Conservation (phyloP, 2,113 vertebrate genomes). For the Petrocephalus zakoni region DNA sequence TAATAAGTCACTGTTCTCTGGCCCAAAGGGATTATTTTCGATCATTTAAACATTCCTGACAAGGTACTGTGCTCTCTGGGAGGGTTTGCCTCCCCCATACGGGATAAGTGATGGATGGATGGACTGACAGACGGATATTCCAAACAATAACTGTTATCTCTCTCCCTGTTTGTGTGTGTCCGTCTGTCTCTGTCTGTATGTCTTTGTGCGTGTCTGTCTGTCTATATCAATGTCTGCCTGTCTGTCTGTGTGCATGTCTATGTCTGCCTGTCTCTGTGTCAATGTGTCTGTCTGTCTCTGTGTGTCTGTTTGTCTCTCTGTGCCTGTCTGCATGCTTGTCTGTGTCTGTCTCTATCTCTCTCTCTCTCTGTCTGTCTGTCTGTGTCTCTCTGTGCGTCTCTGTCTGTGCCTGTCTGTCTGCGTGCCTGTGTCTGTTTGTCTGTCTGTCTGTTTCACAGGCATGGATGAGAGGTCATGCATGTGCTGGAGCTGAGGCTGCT, state of each 20-base stretch:
- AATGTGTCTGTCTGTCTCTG: neutral
- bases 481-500: constrained; percentile 47
- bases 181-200: neutral
- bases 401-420: neutral
- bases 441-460: constrained; percentile 30
- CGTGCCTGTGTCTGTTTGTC: neutral
- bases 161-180: neutral
- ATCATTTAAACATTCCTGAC: neutral
- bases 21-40: neutral
- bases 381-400: neutral
- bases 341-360: neutral
- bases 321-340: neutral
- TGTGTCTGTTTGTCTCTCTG: neutral
- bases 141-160: neutral
- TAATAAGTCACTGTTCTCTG: neutral
- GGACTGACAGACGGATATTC: neutral
- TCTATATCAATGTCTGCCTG: neutral
- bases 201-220: neutral
- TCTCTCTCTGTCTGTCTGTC: neutral
- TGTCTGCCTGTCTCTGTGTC: neutral
- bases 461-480: constrained; percentile 54
- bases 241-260: neutral
- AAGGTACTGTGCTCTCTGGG: neutral
- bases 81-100: neutral
- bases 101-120: neutral